Conservation (phyloP, 2,797 vertebrate genomes). For the Micropoecilia bifurca region DNA sequence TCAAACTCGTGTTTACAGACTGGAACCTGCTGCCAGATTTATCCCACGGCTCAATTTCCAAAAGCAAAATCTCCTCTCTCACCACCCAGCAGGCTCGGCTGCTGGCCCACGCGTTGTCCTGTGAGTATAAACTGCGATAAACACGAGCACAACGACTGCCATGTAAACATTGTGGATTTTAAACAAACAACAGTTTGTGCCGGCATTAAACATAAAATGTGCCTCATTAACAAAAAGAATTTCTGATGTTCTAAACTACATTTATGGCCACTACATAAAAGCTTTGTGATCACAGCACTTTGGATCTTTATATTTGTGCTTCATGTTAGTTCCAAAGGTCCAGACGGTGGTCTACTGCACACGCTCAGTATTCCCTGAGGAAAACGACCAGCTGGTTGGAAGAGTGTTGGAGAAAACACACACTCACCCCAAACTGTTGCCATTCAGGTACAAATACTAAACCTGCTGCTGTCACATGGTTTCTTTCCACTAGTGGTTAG, state of each 20-base stretch:
- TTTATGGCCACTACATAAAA: background rate
- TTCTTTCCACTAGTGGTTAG: background rate
- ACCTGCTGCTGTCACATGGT: background rate
- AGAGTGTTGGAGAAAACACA: constrained; percentile 83
- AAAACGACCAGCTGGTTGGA: constrained; percentile 90
- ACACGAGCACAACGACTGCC: background rate
- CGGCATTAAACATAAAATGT: background rate
- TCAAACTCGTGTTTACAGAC: constrained; percentile 77
- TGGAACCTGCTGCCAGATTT: constrained; percentile 86
- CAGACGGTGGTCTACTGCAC: constrained; percentile 93
- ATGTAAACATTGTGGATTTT: background rate
- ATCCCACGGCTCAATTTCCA: constrained; percentile 81
- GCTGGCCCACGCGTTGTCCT: constrained; percentile 85
- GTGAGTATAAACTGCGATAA: constrained; percentile 77
- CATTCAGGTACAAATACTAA: constrained; percentile 84
- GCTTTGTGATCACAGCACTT: background rate
- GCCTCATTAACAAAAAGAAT: background rate
- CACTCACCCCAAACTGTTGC: constrained; percentile 78
- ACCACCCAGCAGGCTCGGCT: constrained; percentile 81
- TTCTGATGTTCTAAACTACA: background rate
- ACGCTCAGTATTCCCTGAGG: constrained; percentile 89
- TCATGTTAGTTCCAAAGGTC: constrained; percentile 85
- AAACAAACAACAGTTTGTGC: background rate
- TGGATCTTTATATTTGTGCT: background rate
- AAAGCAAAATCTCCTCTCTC: constrained; percentile 82